Base-by-base conservation (phyloP, 2,113 vertebrate genomes). In the Ailurus styani region DNA sequence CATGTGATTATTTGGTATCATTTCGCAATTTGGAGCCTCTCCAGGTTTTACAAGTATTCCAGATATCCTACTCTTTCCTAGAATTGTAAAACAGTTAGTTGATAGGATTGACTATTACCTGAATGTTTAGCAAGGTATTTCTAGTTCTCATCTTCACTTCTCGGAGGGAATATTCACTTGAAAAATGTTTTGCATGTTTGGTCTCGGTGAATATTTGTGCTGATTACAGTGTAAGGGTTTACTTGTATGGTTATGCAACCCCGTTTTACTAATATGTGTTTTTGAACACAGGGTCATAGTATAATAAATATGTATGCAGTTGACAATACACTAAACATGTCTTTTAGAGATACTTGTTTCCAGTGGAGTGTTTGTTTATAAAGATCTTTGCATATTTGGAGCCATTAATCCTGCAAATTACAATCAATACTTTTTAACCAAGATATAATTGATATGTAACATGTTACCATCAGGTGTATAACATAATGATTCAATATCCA, bases 181-280 rank as follows among this genome's bases (percentile, higher is more conserved):
- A 95, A 97, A 96, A 95, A 92, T 87, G n/a, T 18, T 93, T 96
- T 34, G 2, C 31, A n/a, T 1, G 1, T 79, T 93, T 90, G 17
- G 6, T 3, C 31, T 93, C 85, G 45, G 57, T 89, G 87, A 93
- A 96, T 95, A 17, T n/a, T 79, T 77, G 68, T 97, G 68, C 34
- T 97, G 0, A 1, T 98, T 97, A 95, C 87, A 94, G 12, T 79
- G 40, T 82, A 29, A 89, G 52, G 87, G 45, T 78, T 98, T 45
- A 64, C 40, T 93, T 94, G 50, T 37, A 20, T 77, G 27, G n/a
- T 79, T 97, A 87, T 95, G 42, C 68, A 96, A 97, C 55, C 54
- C 96, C 73, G 81, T 81, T 98, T 96, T 87, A 82, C 23, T 84
- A 88, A 89, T 98, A 81, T 72, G 37, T 97, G 84, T 91, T 77